Conservation (phyloP, 1,140 invertebrate species). For the Brachionus plicatilis region DNA sequence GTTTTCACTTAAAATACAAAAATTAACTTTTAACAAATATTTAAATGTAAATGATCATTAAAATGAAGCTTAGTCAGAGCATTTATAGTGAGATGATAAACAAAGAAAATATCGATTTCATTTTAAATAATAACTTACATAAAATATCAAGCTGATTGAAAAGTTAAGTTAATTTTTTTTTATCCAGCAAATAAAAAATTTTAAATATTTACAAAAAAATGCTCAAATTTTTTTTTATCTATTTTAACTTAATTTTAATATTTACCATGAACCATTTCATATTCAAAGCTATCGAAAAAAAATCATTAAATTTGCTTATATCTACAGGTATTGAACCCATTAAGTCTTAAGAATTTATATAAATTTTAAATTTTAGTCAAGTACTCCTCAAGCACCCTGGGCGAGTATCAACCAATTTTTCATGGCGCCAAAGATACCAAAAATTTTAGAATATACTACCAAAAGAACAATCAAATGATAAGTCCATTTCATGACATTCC, state of each 20-base stretch:
- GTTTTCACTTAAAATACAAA: background rate
- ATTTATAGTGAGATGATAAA: background rate
- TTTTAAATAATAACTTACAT: background rate
- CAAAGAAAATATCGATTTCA: background rate
- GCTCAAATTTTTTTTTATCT: background rate
- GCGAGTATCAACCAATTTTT: background rate
- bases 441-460: conserved; percentile 12
- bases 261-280: background rate
- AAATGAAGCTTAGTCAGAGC: too few relatives aligned
- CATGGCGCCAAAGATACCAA: conserved; percentile 8
- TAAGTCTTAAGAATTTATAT: background rate
- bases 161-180: background rate
- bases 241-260: background rate
- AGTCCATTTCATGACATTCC: conserved; percentile 98
- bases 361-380: background rate
- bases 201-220: background rate
- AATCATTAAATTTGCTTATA: background rate
- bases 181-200: background rate
- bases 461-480: conserved; percentile 63
- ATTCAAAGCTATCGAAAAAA: background rate
- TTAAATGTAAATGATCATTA: too few relatives aligned
- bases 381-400: background rate
- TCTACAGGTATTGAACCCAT: background rate
- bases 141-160: background rate
- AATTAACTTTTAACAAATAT: too few relatives aligned